phyloP scores from a whole-genome alignment of 2,797 vertebrate genomes.

The Tauraco hartlaubi region DNA sequence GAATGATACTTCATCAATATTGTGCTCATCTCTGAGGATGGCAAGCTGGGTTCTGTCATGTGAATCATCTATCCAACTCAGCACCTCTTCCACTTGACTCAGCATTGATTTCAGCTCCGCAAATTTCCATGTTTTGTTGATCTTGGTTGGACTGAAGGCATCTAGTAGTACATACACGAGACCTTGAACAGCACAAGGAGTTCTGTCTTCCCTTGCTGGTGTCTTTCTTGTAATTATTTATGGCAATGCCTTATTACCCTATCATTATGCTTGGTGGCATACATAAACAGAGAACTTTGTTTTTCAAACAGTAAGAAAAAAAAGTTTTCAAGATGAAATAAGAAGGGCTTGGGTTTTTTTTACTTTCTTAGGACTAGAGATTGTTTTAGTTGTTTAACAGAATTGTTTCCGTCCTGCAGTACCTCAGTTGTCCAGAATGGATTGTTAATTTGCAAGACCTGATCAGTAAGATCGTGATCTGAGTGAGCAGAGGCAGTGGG shows the following conservation, averaged over 20 bases:
- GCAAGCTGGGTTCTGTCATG: background rate
- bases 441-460: background rate
- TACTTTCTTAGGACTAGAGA: background rate
- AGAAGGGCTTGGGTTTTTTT: background rate
- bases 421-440: background rate
- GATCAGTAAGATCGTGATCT: background rate
- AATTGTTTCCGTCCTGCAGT: background rate
- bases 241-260: background rate
- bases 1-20: background rate
- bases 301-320: background rate
- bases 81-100: background rate
- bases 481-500: background rate
- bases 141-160: background rate
- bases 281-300: background rate
- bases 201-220: background rate
- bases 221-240: background rate
- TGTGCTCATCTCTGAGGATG: background rate
- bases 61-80: background rate
- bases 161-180: background rate
- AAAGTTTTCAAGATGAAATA: background rate
- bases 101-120: background rate
- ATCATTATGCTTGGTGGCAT: background rate
- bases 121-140: background rate
- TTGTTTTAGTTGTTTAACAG: background rate
- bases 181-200: background rate